Evolutionary conservation across 2,113 vertebrate species (phyloP).

Genomic region (Antechinus stuartii): DNA sequence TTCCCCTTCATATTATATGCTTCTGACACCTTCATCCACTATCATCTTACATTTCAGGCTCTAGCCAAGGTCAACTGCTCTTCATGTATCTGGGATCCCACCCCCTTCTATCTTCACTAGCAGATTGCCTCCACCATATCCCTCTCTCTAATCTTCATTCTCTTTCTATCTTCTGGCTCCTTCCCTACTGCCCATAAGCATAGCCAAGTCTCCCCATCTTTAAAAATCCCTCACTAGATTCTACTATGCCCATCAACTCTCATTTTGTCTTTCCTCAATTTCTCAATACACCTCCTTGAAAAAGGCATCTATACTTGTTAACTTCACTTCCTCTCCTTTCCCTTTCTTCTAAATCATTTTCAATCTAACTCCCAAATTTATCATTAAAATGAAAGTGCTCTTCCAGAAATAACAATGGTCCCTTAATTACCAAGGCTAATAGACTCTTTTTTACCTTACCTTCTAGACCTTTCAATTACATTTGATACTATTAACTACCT

Average conservation of each 20-base stretch:
- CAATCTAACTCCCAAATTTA: not conserved
- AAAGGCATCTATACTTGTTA: not conserved
- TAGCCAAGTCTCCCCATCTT: not conserved
- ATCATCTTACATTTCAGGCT: not conserved
- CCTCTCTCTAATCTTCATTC: not conserved
- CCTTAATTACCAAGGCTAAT: not conserved
- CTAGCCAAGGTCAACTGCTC: not conserved
- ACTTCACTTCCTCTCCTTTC: not conserved
- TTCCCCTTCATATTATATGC: not conserved
- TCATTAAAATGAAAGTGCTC: not conserved
- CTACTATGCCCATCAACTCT: not conserved
- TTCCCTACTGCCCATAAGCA: not conserved
- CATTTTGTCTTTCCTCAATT: not conserved
- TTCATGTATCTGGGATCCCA: not conserved
- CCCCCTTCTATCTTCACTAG: not conserved
- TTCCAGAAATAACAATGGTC: not conserved
- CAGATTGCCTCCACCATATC: not conserved
- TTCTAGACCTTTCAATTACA: not conserved
- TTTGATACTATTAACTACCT: not conserved
- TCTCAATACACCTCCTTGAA: not conserved
- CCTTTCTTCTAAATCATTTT: not conserved
- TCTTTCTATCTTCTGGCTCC: not conserved
- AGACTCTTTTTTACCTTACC: not conserved
- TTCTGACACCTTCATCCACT: not conserved
- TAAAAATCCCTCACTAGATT: not conserved